phyloP scores from a whole-genome alignment of 1,140 invertebrate species.

The Caerostris extrusa region DNA sequence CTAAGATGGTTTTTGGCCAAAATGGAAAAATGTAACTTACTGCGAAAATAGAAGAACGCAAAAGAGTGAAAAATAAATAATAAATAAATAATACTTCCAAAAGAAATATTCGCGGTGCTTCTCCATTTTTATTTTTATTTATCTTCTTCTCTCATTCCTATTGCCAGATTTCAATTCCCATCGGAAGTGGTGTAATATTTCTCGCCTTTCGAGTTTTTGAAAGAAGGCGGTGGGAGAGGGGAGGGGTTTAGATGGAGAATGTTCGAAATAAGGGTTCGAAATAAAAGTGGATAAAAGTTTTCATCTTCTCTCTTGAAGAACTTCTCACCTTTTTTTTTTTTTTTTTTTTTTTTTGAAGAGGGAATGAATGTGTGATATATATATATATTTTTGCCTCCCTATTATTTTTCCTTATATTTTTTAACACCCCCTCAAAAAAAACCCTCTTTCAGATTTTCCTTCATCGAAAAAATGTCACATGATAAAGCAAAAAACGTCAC shows the following conservation, averaged over 20 bases:
- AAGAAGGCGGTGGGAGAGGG: background rate
- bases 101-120: slow-evolving; percentile 44
- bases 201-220: slow-evolving; percentile 46
- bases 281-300: slow-evolving; percentile 66
- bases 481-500: slow-evolving; percentile 50
- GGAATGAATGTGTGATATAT: too few relatives aligned
- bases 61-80: slow-evolving; percentile 46
- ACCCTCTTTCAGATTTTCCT: slow-evolving; percentile 26
- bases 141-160: slow-evolving; percentile 26
- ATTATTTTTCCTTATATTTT: background rate
- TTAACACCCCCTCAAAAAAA: background rate
- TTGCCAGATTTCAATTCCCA: slow-evolving; percentile 72
- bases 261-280: slow-evolving; percentile 46
- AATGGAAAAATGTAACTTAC: slow-evolving; percentile 57
- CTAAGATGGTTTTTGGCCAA: slow-evolving; percentile 61
- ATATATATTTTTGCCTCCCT: too few relatives aligned
- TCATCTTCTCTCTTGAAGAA: slow-evolving; percentile 43
- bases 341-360: background rate
- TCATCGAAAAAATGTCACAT: slow-evolving; percentile 37
- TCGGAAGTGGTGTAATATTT: slow-evolving; percentile 64
- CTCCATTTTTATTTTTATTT: too few relatives aligned
- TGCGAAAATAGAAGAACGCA: slow-evolving; percentile 35
- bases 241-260: background rate
- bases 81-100: slow-evolving; percentile 57
- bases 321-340: slow-evolving; percentile 45